Percentiles rank a stretch among this genome's conserved stretches.
Conservation (phyloP, 2,113 vertebrate genomes). For the Syngnathus scovelli region DNA sequence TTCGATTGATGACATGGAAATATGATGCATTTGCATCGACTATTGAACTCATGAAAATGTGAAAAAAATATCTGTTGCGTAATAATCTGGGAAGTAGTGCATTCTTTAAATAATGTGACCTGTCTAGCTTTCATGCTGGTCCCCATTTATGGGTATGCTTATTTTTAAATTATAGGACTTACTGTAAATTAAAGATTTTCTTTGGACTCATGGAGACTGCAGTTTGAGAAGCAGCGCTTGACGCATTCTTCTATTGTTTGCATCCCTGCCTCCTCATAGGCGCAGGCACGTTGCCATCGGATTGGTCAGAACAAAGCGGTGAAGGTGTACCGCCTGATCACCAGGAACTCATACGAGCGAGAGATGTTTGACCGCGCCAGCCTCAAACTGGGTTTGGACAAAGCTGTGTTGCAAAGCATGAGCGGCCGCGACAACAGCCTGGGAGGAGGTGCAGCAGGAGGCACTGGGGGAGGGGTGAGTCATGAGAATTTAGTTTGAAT, state of each 20-base stretch:
- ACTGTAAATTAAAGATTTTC: background rate
- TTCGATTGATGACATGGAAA: too few relatives aligned
- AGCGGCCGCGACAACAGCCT: constrained; percentile 91
- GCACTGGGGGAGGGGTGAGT: constrained; percentile 74
- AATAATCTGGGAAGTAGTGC: too few relatives aligned
- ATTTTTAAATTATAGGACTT: too few relatives aligned
- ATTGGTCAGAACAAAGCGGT: constrained; percentile 98
- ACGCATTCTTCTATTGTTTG: background rate
- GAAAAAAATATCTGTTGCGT: too few relatives aligned
- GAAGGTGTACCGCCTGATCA: constrained; percentile 96
- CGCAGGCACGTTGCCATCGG: constrained; percentile 95
- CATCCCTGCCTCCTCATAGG: constrained; percentile 62
- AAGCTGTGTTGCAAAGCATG: constrained; percentile 98
- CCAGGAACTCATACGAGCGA: constrained; percentile 93
- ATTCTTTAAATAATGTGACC: too few relatives aligned
- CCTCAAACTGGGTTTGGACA: constrained; percentile 93
- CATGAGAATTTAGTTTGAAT: background rate
- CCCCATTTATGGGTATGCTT: too few relatives aligned
- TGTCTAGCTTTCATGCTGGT: background rate
- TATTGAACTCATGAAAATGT: too few relatives aligned
- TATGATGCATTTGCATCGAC: too few relatives aligned
- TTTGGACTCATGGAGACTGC: background rate
- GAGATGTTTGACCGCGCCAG: constrained; percentile 99
- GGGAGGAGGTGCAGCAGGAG: constrained; percentile 56
- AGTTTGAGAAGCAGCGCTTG: background rate